phyloP scores from a whole-genome alignment of 2,113 vertebrate genomes.

The Camelus dromedarius region DNA sequence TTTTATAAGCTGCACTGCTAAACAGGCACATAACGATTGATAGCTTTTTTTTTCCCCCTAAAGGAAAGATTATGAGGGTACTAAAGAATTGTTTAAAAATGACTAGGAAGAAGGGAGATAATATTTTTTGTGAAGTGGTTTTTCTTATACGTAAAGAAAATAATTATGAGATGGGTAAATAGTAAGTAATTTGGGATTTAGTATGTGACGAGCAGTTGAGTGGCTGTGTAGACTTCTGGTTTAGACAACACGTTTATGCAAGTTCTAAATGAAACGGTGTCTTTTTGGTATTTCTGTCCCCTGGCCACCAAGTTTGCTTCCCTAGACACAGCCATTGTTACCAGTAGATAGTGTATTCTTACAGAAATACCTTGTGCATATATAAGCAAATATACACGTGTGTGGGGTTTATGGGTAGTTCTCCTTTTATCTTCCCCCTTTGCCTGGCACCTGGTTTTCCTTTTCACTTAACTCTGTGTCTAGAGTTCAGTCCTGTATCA shows the following conservation, averaged over 20 bases:
- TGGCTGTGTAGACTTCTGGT: not conserved
- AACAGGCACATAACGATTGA: not conserved
- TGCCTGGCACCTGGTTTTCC: not conserved
- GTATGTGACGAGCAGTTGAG: not conserved
- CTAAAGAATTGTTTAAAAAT: not conserved
- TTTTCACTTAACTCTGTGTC: not conserved
- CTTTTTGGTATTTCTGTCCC: not conserved
- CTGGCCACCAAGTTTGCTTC: not conserved
- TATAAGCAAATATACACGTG: not conserved
- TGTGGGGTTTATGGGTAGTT: not conserved
- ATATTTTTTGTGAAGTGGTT: not conserved
- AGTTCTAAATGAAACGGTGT: not conserved
- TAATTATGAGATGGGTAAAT: not conserved
- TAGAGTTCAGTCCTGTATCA: not conserved
- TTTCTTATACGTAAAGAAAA: constrained; percentile 30
- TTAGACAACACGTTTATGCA: not conserved
- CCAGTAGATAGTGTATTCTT: not conserved
- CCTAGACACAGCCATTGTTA: not conserved
- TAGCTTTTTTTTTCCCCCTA: not conserved
- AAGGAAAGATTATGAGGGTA: not conserved
- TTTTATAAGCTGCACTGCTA: constrained; percentile 2
- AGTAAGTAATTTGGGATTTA: not conserved
- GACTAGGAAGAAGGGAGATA: not conserved
- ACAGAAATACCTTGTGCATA: not conserved
- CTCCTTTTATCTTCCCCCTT: not conserved